Evolutionary conservation across 2,113 vertebrate genomes (phyloP), one percentile per base, ranked within the genome.

Genomic region (Leucosticte australis): DNA sequence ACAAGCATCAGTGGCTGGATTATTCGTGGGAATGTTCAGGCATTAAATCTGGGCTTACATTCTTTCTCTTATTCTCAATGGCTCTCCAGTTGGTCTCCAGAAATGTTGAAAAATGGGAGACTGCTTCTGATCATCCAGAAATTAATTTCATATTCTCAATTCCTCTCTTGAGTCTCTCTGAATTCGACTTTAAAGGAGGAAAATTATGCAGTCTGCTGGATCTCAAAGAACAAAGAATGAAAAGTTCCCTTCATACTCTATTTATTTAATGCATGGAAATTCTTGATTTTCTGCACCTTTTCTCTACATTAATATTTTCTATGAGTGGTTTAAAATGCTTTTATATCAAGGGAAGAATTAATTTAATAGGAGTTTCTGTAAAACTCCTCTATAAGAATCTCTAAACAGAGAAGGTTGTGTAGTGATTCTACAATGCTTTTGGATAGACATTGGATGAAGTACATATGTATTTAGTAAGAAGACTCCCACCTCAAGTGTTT

Each of bases 401-500:
- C 16, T 46, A 7, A 85, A 71, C 7, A 68, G 8, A 73, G 26
- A 71, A 2, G 9, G 13, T 7, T 69, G 35, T 12, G 10, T 37
- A 31, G 4, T 53, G 20, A 49, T 73, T 81, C 14, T 46, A 33
- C 24, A 37, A 15, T 13, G 22, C 21, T 69, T 14, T 68, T 83
- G 73, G 49, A 6, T n/a, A 52, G 33, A 55, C 3, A n/a, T 50
- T 52, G 47, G 85, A 57, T 44, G 8, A 87, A 90, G 15, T 20
- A 50, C 28, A 59, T 3, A 16, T 0, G 0, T 42, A 63, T 71
- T 78, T 70, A 71, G 18, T 46, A 24, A 28, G 28, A 93, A 41
- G 41, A 44, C 1, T 59, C 11, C 8, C 5, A 46, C 22, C 10
- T 63, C 42, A 12, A 1, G 0, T 2, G 0, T 0, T 0, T 70